Base-by-base conservation (phyloP, 1,140 invertebrate species). In the Ditylenchus dipsaci region DNA sequence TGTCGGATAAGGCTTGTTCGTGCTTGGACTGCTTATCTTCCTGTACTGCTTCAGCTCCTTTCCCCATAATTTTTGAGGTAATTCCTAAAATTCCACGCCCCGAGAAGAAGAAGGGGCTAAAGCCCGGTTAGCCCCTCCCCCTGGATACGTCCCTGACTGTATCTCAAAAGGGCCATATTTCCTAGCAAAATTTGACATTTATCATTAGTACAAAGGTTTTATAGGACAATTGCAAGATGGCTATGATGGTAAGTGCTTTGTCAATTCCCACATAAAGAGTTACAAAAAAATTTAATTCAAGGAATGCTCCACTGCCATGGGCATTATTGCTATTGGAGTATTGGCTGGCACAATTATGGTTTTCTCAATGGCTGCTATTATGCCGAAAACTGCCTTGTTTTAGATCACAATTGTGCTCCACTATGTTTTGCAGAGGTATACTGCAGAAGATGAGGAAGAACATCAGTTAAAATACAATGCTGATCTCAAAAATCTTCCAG, bases 51-150 rank as follows among this genome's bases (percentile, higher is more conserved):
- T 56, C 75, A 17, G 17, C 38, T 19, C 66, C 67, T 15, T 76
- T 73, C 64, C 75, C 75, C 0, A n/a, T 45, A 15, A 43, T 76
- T 15, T 75, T 78, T 38, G 47, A 78, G 21, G 76, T 78, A 68
- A 67, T 67, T 21, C n/a, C 26, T 62, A 38, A 67, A 67, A 0
- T 8, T 59, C 11, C 23, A 11, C 15, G 57, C n/a, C n/a, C n/a
- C n/a, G n/a, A n/a, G n/a, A n/a, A n/a, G n/a, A n/a, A n/a, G n/a
- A n/a, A n/a, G n/a, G n/a, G n/a, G n/a, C n/a, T n/a, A n/a, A n/a
- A n/a, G n/a, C n/a, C n/a, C n/a, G n/a, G n/a, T n/a, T n/a, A n/a
- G n/a, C n/a, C n/a, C n/a, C n/a, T n/a, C n/a, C n/a, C n/a, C n/a
- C n/a, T n/a, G n/a, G n/a, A n/a, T n/a, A n/a, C n/a, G n/a, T n/a